Conservation (phyloP, 1,140 invertebrate genomes). For the Arctopsyche grandis region DNA sequence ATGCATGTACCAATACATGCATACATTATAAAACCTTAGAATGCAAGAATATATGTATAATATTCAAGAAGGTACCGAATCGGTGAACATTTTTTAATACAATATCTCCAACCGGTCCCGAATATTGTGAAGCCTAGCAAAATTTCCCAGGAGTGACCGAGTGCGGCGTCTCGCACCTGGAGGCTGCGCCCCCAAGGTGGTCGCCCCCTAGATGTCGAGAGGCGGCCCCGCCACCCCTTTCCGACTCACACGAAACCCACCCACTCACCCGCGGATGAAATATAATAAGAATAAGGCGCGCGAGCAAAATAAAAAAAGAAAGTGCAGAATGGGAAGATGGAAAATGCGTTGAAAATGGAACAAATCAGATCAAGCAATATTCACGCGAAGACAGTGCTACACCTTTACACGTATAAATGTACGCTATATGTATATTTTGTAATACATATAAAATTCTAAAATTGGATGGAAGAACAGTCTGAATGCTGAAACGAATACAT, state of each 20-base stretch:
- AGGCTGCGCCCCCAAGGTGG: neutral
- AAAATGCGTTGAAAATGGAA: constrained; percentile 41
- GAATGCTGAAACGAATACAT: too few relatives aligned
- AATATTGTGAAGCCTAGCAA: neutral
- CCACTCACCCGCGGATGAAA: constrained; percentile 42
- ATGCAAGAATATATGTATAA: too few relatives aligned
- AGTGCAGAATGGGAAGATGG: constrained; percentile 32
- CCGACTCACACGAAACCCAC: too few relatives aligned
- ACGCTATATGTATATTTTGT: too few relatives aligned
- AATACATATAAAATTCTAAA: too few relatives aligned
- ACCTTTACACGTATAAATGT: neutral
- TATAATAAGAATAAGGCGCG: constrained; percentile 52
- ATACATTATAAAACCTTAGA: too few relatives aligned
- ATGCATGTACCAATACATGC: too few relatives aligned
- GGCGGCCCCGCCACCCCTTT: neutral
- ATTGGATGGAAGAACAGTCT: too few relatives aligned
- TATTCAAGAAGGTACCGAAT: too few relatives aligned
- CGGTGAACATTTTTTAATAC: too few relatives aligned
- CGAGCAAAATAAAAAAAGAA: constrained; percentile 45
- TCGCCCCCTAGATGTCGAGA: neutral
- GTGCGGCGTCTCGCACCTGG: neutral
- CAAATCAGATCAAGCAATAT: constrained; percentile 28
- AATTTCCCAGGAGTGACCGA: neutral
- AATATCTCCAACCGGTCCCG: too few relatives aligned
- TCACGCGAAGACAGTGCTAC: neutral